Base-by-base conservation (phyloP, 2,888 invertebrate genomes). In the Microdon myrmicae region DNA sequence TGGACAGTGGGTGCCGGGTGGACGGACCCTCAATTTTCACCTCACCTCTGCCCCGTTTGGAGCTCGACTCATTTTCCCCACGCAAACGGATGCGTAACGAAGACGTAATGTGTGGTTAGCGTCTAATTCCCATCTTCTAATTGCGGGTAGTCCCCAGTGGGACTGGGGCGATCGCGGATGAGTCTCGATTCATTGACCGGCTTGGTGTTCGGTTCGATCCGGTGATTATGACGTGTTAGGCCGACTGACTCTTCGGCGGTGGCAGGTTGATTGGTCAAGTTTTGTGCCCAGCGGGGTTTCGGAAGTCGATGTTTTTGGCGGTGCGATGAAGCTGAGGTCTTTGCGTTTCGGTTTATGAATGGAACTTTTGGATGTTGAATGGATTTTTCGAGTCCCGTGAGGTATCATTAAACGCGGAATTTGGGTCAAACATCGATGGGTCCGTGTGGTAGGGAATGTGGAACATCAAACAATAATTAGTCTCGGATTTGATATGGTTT, bases 81-180 rank as follows among this genome's bases (percentile, higher is more conserved):
- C 64, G 56, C 61, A 51, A 64, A 20, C 61, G 39, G 45, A 54
- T 54, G 38, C 45, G 54, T 45, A 54, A 47, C 45, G 34, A 25
- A 45, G 58, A 64, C 64, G 58, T 64, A 64, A 56, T 35, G 39
- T 64, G 61, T 51, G 56, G 56, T 64, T 64, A 51, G 56, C 38
- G 43, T 45, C 61, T 51, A 32, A 39, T 55, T 61, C 45, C 45
- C 22, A 31, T 23, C 13, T 26, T 49, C 48, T 61, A 61, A 64
- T 64, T 45, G 51, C 29, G 44, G 45, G 35, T 34, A 3, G 49
- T 49, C 49, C 60, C 43, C 60, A 55, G 17, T 61, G 44, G 31
- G 37, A 39, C 39, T 38, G 37, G 28, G 43, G 29, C 41, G 14
- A 43, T 29, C 25, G 23, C 9, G 17, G 20, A 3, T 14, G 23